Evolutionary conservation across 1,140 invertebrate genomes (phyloP).

Genomic region (Rhyacophila brunnea): DNA sequence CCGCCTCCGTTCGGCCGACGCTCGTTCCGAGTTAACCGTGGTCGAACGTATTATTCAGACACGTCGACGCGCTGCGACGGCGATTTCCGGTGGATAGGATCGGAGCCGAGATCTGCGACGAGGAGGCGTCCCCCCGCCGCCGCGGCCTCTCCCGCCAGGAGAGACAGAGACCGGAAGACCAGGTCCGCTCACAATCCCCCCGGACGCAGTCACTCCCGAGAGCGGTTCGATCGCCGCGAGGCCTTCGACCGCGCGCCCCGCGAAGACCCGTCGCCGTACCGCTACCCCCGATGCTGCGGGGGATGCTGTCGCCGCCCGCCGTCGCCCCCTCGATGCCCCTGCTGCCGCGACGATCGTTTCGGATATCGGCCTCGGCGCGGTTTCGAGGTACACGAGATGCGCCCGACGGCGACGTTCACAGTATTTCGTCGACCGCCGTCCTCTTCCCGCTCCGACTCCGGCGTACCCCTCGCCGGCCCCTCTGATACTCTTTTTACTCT

Average conservation of each 20-base stretch:
- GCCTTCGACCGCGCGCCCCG: too few species aligned
- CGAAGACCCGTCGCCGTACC: neutral
- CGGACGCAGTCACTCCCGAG: conserved; percentile 40
- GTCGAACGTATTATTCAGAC: conserved; percentile 36
- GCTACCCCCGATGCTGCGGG: neutral
- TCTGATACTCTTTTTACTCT: conserved; percentile 29
- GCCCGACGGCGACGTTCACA: too few species aligned
- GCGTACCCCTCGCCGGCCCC: neutral
- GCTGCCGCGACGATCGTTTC: neutral
- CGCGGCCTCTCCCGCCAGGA: conserved; percentile 44
- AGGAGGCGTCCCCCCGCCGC: conserved; percentile 37
- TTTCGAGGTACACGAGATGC: neutral
- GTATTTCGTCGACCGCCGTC: too few species aligned
- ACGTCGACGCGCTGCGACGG: conserved; percentile 56
- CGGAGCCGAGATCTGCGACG: conserved; percentile 29
- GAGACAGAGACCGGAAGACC: conserved; percentile 56
- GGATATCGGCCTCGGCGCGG: neutral
- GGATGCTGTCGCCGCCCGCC: neutral
- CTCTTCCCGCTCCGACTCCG: too few species aligned
- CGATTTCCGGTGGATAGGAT: conserved; percentile 60
- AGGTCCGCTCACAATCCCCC: conserved; percentile 55
- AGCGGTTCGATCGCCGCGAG: conserved; percentile 39
- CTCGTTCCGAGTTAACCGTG: neutral
- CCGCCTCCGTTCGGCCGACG: too few species aligned
- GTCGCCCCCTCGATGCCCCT: neutral